Base-by-base conservation (phyloP, 2,888 invertebrate genomes). In the Leptura quadrifasciata region DNA sequence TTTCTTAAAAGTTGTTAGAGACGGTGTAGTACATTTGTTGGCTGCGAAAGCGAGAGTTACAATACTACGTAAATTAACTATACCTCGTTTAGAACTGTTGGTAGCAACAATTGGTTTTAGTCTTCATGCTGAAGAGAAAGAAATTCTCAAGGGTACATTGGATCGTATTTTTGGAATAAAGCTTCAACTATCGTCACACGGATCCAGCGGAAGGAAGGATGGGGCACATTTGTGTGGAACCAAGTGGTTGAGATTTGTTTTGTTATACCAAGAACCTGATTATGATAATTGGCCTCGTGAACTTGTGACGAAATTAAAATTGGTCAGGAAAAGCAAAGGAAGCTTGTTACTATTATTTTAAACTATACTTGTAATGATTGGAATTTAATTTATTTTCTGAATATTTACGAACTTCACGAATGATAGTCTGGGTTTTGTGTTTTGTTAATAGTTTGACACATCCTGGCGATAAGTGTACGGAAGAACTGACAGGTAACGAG, bases 21-120 rank as follows among this genome's bases (percentile, higher is more conserved):
- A 73, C 12, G 47, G 57, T 10, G 21, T 18, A 15, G 63, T 73
- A n/a, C 35, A 74, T 20, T 21, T 76, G 12, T 20, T 76, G 27
- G 72, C 74, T 18, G 84, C 85, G 5, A 84, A 84, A 72, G 24
- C 83, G 17, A 80, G 86, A 77, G 81, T 87, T 18, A 80, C 85
- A 20, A 39, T 85, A n/a, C 18, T 80, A 1, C 81, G 83, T 65
- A 79, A 86, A 24, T 27, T 76, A 57, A 39, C 68, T 0, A 78
- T 87, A 24, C 85, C 86, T 1, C 72, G 85, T 18, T 69, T 87
- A n/a, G 85, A 87, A 76, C 72, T 87, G 39, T 58, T 86, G 47
- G 85, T 80, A 83, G 81, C 18, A 1, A 72, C 70, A 81, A 21
- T 58, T 60, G 8, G 27, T 10, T 10, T 15, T 24, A 10, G 27